Base-by-base conservation (phyloP, 2,888 invertebrate genomes). In the Cordilura impudica region DNA sequence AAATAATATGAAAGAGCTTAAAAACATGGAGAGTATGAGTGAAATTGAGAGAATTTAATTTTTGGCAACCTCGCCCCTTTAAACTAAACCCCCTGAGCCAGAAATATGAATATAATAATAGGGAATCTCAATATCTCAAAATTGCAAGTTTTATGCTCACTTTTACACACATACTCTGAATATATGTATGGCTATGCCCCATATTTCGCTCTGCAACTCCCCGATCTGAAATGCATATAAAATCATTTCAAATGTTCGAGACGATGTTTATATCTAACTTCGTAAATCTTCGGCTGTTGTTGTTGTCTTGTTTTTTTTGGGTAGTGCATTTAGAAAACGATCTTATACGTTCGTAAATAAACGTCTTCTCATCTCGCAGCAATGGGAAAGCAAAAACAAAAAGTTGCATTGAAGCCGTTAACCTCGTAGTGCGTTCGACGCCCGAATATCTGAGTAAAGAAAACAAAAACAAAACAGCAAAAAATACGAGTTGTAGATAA, bases 391-490 rank as follows among this genome's bases (percentile, higher is more conserved):
- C 66, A 71, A 69, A 31, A 66, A 67, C 73, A 85, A 87, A 85
- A 86, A 88, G 87, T 88, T 88, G 88, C 84, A 87, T 82, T 84
- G 84, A 87, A 87, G 87, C 87, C 87, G 87, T 87, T 87, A 87
- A 87, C 87, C 87, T 87, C 87, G 88, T 76, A 73, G 82, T 82
- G 82, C 84, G 85, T 84, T 86, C 86, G 85, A 84, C 85, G 86
- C 83, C 84, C 85, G 86, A 86, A 77, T 77, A 56, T 80, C 18
- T 58, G 69, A 56, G 63, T 18, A 69, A 63, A 69, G 5, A 51
- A 53, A 35, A 66, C 39, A 19, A 45, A 18, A 26, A 23, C 26
- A 47, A 74, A 61, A 45, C 45, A 67, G 69, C 53, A 67, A 45
- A 60, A 74, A 69, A 75, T 71, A 63, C 79, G 72, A 75, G 75